Evolutionary conservation across 2,888 invertebrate genomes (phyloP).

Genomic region (Heliconius charithonia): DNA sequence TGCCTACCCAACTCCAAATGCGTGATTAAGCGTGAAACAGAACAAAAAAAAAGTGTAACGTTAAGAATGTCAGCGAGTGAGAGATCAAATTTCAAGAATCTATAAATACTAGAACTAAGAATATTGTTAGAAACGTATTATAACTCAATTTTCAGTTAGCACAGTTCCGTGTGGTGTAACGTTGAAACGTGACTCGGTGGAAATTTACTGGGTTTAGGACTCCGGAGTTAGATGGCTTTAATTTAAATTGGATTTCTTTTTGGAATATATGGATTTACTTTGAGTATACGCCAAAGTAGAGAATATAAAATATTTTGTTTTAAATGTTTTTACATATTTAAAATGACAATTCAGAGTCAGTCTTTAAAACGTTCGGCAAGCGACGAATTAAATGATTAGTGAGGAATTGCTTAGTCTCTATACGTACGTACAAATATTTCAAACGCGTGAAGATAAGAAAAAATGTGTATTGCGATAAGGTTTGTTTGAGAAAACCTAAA

Average conservation of each 20-base stretch:
- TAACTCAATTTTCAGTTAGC: slow-evolving; percentile 1
- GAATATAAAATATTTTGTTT: no score
- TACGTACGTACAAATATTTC: no score
- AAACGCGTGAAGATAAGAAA: no score
- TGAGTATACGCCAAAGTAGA: not conserved
- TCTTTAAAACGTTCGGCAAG: no score
- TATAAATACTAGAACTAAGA: not conserved
- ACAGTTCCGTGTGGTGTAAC: not conserved
- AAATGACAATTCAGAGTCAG: no score
- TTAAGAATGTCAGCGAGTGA: not conserved
- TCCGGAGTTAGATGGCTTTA: not conserved
- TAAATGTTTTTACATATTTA: no score
- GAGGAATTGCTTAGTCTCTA: no score
- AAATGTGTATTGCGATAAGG: no score
- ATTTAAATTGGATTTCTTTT: not conserved
- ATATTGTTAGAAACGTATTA: not conserved
- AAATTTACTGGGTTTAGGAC: slow-evolving; percentile 6
- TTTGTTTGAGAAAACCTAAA: no score
- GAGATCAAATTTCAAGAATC: not conserved
- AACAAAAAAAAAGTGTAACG: not conserved
- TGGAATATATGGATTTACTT: not conserved
- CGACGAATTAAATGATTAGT: no score
- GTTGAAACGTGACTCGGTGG: slow-evolving; percentile 10
- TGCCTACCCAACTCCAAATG: no score
- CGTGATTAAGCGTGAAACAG: not conserved